These are phyloP conservation scores for Gymnarchus niloticus DNA, from an alignment of 2,113 vertebrate species.

Conservation along the genomic window DNA sequence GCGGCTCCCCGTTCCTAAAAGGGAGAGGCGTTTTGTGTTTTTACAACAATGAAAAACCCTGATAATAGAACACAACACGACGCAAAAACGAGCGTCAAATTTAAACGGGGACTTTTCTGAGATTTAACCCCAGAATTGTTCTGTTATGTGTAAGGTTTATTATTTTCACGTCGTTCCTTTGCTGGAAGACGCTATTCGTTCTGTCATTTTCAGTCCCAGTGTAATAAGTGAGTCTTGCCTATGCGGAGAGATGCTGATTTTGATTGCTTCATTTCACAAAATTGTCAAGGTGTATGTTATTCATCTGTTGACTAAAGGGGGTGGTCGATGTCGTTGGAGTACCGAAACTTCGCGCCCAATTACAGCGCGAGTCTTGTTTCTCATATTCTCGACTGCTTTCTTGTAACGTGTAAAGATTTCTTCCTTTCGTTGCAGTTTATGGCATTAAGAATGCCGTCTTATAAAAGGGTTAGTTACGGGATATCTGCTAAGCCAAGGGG, in stretches of 20 bases:
- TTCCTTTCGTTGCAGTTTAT: slow-evolving; percentile 11
- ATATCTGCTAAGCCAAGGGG: not conserved
- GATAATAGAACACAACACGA: slow-evolving; percentile 11
- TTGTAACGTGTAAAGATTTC: not conserved
- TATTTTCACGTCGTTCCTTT: not conserved
- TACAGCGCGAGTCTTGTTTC: slow-evolving; percentile 13
- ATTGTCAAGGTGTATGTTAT: slow-evolving; percentile 4
- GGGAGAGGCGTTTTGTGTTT: slow-evolving; percentile 17
- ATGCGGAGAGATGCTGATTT: not conserved
- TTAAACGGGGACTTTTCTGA: not conserved
- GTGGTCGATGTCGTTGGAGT: not conserved
- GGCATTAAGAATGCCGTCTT: not conserved
- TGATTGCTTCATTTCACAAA: not conserved
- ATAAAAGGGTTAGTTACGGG: not conserved
- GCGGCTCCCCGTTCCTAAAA: not conserved
- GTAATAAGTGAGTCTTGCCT: not conserved
- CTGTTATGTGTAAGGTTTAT: not conserved
- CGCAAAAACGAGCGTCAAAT: not conserved
- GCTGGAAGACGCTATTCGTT: not conserved
- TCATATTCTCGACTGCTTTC: slow-evolving; percentile 1
- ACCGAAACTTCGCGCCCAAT: slow-evolving; percentile 17
- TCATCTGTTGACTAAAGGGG: not conserved
- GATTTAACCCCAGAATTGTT: not conserved
- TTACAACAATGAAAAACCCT: slow-evolving; percentile 14
- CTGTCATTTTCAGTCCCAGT: not conserved